Evolutionary conservation across 2,888 invertebrate species (phyloP).

Genomic region (Odontomyia ornata): DNA sequence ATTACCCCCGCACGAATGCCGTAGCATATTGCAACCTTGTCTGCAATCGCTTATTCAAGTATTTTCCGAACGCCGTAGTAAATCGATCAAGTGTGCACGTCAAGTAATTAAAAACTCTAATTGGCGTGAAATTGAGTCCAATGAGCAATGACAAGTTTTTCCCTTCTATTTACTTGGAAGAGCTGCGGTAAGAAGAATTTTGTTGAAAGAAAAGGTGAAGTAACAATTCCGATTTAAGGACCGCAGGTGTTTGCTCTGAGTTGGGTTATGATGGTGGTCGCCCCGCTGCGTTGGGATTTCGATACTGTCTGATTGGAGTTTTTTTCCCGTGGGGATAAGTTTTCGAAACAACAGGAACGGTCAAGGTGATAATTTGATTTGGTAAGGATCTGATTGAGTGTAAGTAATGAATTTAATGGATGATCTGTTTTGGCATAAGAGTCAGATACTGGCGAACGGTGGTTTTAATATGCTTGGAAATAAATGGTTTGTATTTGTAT

Average conservation of each 20-base stretch:
- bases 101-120: constrained; percentile 49
- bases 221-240: neutral
- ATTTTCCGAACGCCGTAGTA: no score
- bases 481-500: no score
- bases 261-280: neutral
- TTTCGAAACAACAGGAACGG: no score
- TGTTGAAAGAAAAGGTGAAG: neutral
- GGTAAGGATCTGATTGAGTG: constrained; percentile 7
- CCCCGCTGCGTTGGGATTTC: neutral
- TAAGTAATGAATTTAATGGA: neutral
- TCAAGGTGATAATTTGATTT: constrained; percentile 39
- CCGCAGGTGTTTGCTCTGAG: constrained; percentile 2
- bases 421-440: neutral
- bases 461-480: no score
- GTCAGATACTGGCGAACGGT: no score
- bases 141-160: constrained; percentile 45
- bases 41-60: no score
- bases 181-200: neutral
- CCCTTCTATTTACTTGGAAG: neutral
- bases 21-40: no score
- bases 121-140: constrained; percentile 50
- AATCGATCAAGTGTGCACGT: constrained; percentile 42
- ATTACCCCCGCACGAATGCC: no score
- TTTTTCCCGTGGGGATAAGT: neutral
- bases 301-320: neutral